Percentiles rank a stretch among this genome's conserved stretches.
These are phyloP conservation scores for Bombyx mori DNA, from an alignment of 1,140 invertebrate genomes.

Conservation along the genomic window ASM3026992v2 NC_085128.1:2902501-2903000, in stretches of 20 bases:
- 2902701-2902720: too few relatives aligned
- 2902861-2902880: too few relatives aligned
- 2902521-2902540: slow-evolving; percentile 3
- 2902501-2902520: not conserved
- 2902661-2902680: slow-evolving; percentile 9
- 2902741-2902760: too few relatives aligned
- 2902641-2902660: slow-evolving; percentile 19
- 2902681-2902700: not conserved
- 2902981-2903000: too few relatives aligned
- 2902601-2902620: slow-evolving; percentile 19
- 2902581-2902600: slow-evolving; percentile 15
- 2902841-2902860: too few relatives aligned
- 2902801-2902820: too few relatives aligned
- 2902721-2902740: too few relatives aligned
- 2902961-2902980: too few relatives aligned
- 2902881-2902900: not conserved
- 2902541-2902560: not conserved
- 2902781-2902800: too few relatives aligned
- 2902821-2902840: too few relatives aligned
- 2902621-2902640: slow-evolving; percentile 14
- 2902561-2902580: not conserved
- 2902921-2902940: too few relatives aligned
- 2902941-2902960: slow-evolving; percentile 4
- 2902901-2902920: not conserved
- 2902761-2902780: too few relatives aligned